phyloP scores from a whole-genome alignment of 2,888 invertebrate genomes.

The Cryptosula pallasiana region DNA sequence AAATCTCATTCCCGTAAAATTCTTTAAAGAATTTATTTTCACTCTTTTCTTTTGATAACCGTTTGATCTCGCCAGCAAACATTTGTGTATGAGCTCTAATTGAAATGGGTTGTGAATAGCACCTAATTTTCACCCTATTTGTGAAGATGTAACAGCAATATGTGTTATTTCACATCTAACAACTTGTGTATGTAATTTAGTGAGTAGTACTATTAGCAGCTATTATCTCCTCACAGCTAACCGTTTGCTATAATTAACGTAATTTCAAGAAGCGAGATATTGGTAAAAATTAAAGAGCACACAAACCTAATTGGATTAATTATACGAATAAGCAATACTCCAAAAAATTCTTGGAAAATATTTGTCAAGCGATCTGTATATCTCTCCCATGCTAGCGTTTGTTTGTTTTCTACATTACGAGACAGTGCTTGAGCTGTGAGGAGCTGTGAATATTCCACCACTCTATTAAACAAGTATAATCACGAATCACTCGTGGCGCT shows the following conservation, averaged over 20 bases:
- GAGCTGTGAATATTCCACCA: background rate
- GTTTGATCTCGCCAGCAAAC: background rate
- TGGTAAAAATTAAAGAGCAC: too few species aligned
- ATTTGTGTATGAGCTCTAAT: background rate
- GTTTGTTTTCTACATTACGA: background rate
- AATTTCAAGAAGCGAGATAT: too few species aligned
- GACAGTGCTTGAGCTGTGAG: background rate
- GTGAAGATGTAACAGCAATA: background rate
- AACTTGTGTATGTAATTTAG: too few species aligned
- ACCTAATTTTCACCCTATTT: background rate
- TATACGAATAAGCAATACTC: too few species aligned
- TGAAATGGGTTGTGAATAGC: background rate
- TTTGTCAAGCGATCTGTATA: too few species aligned
- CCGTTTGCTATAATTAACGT: too few species aligned
- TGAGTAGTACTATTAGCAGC: background rate
- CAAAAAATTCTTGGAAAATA: too few species aligned
- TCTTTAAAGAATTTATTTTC: background rate
- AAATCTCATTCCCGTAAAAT: background rate
- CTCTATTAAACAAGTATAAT: background rate
- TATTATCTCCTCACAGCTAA: background rate
- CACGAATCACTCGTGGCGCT: background rate
- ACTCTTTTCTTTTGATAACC: background rate
- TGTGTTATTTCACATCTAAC: background rate
- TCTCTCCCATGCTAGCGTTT: background rate
- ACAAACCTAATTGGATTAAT: too few species aligned